These are phyloP conservation scores for Actias luna DNA, from an alignment of 2,888 invertebrate species.

Conservation along the genomic window DNA sequence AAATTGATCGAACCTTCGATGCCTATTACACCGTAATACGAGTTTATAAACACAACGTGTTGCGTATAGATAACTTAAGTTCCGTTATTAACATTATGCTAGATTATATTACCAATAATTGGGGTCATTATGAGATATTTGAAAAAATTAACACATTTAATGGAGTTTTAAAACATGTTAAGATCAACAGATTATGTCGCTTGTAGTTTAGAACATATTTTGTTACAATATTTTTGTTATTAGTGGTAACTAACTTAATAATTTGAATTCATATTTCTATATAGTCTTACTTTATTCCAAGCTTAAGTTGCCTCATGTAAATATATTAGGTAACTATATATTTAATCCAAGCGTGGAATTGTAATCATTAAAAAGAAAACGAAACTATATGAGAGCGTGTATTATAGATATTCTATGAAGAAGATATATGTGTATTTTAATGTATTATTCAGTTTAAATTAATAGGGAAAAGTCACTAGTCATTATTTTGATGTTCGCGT, in stretches of 20 bases:
- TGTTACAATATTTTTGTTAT: too few species aligned
- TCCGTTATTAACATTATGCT: background rate
- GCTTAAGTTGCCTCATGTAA: too few species aligned
- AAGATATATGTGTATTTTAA: background rate
- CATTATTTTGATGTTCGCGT: background rate
- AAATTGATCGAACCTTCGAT: background rate
- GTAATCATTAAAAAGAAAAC: too few species aligned
- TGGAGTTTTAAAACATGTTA: background rate
- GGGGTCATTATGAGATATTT: background rate
- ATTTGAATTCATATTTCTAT: too few species aligned
- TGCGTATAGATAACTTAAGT: background rate
- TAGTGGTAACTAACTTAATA: too few species aligned
- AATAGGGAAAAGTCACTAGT: too few species aligned
- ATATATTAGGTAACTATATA: too few species aligned
- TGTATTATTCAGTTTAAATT: background rate
- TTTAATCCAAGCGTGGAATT: too few species aligned
- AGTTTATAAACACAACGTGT: background rate
- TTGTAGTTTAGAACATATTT: background rate
- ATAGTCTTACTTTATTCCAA: too few species aligned
- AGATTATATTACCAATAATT: conserved; percentile 1
- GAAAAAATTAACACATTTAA: background rate
- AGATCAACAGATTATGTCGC: background rate
- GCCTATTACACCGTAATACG: background rate
- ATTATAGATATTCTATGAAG: background rate
- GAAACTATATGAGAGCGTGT: too few species aligned